A percentile compares a stretch with the other conserved stretches of the same genome.
Conservation (phyloP, 1,140 invertebrate species). For the Caerostris extrusa region DNA sequence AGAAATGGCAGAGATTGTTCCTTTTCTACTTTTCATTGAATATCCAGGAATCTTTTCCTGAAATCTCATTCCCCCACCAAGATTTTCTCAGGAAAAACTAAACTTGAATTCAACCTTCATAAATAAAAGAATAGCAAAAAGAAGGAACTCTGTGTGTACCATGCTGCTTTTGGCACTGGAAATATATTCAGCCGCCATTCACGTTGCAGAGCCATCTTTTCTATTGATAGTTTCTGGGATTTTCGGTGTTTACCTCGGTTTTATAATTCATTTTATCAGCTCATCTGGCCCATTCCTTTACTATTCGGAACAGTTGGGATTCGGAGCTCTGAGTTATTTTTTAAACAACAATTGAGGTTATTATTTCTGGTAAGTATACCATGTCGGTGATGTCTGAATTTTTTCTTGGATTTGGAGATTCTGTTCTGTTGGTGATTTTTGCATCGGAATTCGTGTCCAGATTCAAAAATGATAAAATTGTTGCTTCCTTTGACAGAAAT, state of each 20-base stretch:
- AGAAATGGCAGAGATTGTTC: conserved; percentile 21
- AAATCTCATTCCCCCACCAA: conserved; percentile 33
- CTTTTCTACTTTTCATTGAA: conserved; percentile 43
- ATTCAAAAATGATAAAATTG: background rate
- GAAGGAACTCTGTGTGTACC: background rate
- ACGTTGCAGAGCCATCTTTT: background rate
- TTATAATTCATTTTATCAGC: conserved; percentile 36
- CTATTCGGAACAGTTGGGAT: background rate
- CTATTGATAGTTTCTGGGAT: conserved; percentile 26
- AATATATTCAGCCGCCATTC: conserved; percentile 44
- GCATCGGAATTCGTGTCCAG: background rate
- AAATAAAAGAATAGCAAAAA: conserved; percentile 53
- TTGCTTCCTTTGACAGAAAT: background rate
- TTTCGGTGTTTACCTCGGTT: background rate
- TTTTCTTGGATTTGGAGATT: background rate
- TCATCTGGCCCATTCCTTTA: background rate
- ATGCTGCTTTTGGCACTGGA: background rate
- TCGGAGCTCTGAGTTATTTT: background rate
- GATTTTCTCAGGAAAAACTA: background rate
- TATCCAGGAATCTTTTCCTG: conserved; percentile 9
- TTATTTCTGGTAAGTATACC: background rate
- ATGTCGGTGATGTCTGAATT: background rate
- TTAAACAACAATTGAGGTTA: background rate
- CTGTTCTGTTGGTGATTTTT: no score
- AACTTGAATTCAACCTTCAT: conserved; percentile 37